Evolutionary conservation across 1,140 invertebrate species (phyloP).

Genomic region (Drosophila punjabiensis): DNA sequence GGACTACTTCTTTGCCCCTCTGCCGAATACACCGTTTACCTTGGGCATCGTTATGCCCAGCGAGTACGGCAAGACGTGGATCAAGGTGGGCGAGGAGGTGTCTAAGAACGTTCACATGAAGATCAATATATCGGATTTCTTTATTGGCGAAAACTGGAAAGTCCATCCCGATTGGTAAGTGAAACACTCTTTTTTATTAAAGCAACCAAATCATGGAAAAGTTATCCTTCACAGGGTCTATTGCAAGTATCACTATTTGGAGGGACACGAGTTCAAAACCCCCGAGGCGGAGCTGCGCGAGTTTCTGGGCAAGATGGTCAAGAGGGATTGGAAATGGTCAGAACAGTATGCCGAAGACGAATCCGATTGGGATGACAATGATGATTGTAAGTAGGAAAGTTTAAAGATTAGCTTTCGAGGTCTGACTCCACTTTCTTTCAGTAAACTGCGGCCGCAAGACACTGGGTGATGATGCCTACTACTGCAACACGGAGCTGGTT

Average conservation of each 20-base stretch:
- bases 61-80: conserved; percentile 91
- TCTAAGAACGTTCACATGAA: conserved; percentile 88
- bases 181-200: accelerated
- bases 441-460: conserved; percentile 88
- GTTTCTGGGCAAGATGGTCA: conserved; percentile 89
- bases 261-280: conserved; percentile 89
- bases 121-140: conserved; percentile 89
- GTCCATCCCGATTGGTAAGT: conserved; percentile 94
- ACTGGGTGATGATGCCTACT: conserved; percentile 90
- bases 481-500: conserved; percentile 94
- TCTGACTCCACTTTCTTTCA: conserved; percentile 4
- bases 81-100: conserved; percentile 90
- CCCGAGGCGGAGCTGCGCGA: conserved; percentile 91
- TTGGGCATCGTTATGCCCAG: conserved; percentile 91
- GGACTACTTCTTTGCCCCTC: conserved; percentile 93
- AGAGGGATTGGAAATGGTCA: conserved; percentile 87
- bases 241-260: conserved; percentile 94
- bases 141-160: conserved; percentile 91
- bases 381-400: conserved; percentile 54
- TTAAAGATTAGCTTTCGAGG: neutral
- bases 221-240: conserved; percentile 88
- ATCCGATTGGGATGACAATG: conserved; percentile 63
- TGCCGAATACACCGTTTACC: conserved; percentile 94
- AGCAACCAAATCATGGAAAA: neutral
- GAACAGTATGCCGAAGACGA: conserved; percentile 86